Percentiles rank a stretch among this genome's conserved stretches.
Evolutionary conservation across 2,888 invertebrate genomes (phyloP).

Genomic region (Crossocerus cetratus): DNA sequence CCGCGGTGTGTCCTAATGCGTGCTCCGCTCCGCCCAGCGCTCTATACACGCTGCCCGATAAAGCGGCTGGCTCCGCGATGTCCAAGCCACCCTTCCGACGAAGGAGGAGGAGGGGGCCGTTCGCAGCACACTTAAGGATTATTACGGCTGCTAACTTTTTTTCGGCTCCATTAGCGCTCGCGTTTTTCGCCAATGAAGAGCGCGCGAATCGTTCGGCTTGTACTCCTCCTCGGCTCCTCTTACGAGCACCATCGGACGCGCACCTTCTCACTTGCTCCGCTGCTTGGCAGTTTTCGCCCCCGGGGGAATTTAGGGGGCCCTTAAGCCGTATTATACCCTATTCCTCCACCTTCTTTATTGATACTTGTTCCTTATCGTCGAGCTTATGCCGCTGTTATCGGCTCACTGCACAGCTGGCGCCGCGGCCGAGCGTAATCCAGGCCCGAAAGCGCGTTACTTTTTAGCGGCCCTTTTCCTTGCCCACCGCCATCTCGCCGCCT

Average conservation of each 20-base stretch:
- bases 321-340: slow-evolving; percentile 5
- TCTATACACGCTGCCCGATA: slow-evolving; percentile 3
- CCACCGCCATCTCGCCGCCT: background rate
- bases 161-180: slow-evolving; percentile 1
- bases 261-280: too few species aligned
- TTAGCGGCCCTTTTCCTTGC: background rate
- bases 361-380: slow-evolving; percentile 2
- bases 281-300: background rate
- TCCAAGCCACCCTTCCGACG: slow-evolving; percentile 11
- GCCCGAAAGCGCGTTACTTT: slow-evolving; percentile 1
- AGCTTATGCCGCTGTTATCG: slow-evolving; percentile 1
- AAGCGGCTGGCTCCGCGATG: background rate
- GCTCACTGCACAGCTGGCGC: slow-evolving; percentile 3
- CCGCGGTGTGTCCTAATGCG: slow-evolving; percentile 11
- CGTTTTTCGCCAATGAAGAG: background rate
- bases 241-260: background rate
- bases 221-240: slow-evolving; percentile 2
- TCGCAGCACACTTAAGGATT: slow-evolving; percentile 15
- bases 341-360: slow-evolving; percentile 2
- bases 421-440: background rate
- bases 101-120: too few species aligned
- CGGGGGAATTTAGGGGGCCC: background rate
- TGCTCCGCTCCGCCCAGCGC: slow-evolving; percentile 4
- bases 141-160: slow-evolving; percentile 5
- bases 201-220: background rate